Conservation (phyloP, 2,888 invertebrate genomes). For the Matsumyia berberina region DNA sequence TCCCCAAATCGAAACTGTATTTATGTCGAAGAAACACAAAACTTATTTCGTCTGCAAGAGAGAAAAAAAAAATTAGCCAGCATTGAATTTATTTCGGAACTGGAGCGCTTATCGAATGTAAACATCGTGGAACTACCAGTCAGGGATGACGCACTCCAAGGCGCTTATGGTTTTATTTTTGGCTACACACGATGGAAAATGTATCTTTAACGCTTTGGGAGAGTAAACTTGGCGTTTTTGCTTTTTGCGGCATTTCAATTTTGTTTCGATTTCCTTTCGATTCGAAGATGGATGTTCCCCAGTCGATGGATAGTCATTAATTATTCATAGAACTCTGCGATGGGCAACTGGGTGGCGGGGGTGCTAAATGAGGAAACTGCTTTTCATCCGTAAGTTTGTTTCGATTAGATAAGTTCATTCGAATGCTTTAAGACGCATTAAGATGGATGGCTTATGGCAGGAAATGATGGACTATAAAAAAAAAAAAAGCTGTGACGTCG, state of each 20-base stretch:
- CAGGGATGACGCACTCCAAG: conserved; percentile 59
- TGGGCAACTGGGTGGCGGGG: neutral
- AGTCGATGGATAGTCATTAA: conserved; percentile 50
- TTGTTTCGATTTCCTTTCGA: conserved; percentile 22
- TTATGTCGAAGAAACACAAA: conserved; percentile 27
- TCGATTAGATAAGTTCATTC: conserved; percentile 10
- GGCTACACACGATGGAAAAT: conserved; percentile 34
- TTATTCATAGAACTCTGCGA: conserved; percentile 19
- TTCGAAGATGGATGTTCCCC: conserved; percentile 55
- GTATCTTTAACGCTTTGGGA: conserved; percentile 35
- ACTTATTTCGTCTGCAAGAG: neutral
- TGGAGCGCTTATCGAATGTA: conserved; percentile 53
- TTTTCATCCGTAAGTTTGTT: conserved; percentile 32
- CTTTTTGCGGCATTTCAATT: conserved; percentile 37
- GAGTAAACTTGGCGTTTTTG: neutral
- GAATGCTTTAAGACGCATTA: conserved; percentile 1
- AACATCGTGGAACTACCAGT: conserved; percentile 37
- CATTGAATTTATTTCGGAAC: conserved; percentile 51
- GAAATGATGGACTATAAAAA: conserved; percentile 26
- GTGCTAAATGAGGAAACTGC: conserved; percentile 33
- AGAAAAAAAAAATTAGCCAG: neutral
- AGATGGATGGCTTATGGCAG: conserved; percentile 24
- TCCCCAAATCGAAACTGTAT: conserved; percentile 34
- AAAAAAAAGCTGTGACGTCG: conserved; percentile 46
- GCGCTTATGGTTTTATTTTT: conserved; percentile 61